Base-by-base conservation (phyloP, 2,888 invertebrate genomes). In the Antheraea yamamai region DNA sequence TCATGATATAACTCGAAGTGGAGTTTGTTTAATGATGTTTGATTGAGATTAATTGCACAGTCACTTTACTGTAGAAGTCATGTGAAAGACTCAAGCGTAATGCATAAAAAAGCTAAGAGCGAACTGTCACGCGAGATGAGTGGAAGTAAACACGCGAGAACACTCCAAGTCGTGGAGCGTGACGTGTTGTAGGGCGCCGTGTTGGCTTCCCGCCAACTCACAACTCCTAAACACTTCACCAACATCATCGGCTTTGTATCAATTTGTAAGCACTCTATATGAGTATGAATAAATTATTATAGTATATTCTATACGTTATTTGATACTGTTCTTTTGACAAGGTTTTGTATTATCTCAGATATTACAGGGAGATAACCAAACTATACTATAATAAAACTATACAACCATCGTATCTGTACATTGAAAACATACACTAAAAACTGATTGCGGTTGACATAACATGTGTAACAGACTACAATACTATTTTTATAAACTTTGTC, bases 231-330 rank as follows among this genome's bases (percentile, higher is more conserved):
- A 66, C 64, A 66, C 61, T 23, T 23, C 61, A 61, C 64, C 16
- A 66, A 66, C 26, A 66, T 66, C 14, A 66, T 16, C 64, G 30
- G 64, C 30, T 66, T 66, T 66, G 64, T 66, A 66, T 66, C 26
- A 66, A 30, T 66, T 66, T 66, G 30, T 30, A 30, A 66, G 26
- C 64, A 16, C 64, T 66, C 30, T 26, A 30, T 66, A 14, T 26
- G 16, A 30, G 6, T 66, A 66, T 66, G 64, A 66, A 66, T 66
- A 26, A 16, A 66, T 66, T 66, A 30, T 66, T 30, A 64, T 64
- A 64, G 26, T n/a, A 1, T 23, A 12, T 4, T 14, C 26, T 66
- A 16, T 0, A 14, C 0, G 64, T 26, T 66, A 4, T 30, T 66
- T 30, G 64, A 66, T 4, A 30, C 16, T 16, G 14, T 66, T 66